Conservation (phyloP, 2,888 invertebrate genomes). For the Harmothoe impar region DNA sequence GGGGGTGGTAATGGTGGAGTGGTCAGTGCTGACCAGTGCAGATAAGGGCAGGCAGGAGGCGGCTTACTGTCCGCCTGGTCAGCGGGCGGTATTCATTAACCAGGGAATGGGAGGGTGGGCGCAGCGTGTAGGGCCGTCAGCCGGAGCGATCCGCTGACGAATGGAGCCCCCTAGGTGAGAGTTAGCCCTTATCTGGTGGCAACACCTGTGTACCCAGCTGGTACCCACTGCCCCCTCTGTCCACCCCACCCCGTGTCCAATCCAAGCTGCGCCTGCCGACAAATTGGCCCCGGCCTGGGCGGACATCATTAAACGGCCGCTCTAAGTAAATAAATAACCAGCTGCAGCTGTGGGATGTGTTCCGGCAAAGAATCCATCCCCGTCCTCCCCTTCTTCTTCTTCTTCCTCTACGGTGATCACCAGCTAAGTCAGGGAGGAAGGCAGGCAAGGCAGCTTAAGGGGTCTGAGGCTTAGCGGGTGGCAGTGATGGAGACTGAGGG, state of each 20-base stretch:
- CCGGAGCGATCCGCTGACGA: constrained; percentile 31
- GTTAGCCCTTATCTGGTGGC: constrained; percentile 50
- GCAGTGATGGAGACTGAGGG: not conserved
- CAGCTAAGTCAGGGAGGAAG: constrained; percentile 31
- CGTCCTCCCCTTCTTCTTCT: not conserved
- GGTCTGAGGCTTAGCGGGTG: constrained; percentile 2
- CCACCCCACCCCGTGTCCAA: constrained; percentile 46
- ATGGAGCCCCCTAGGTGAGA: constrained; percentile 57
- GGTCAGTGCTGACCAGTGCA: not conserved
- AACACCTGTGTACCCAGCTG: constrained; percentile 58
- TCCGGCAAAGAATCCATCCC: constrained; percentile 9
- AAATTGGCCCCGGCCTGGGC: constrained; percentile 17
- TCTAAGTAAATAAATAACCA: constrained; percentile 62
- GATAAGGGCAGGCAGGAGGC: constrained; percentile 43
- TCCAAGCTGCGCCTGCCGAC: constrained; percentile 11
- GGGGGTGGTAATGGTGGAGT: constrained; percentile 13
- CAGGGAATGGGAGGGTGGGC: not conserved
- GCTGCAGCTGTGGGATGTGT: constrained; percentile 59
- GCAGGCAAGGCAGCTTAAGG: constrained; percentile 18
- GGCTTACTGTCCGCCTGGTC: constrained; percentile 34
- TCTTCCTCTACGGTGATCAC: constrained; percentile 22
- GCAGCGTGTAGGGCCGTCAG: not conserved
- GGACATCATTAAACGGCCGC: constrained; percentile 54
- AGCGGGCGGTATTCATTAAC: constrained; percentile 20
- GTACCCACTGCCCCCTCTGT: constrained; percentile 10